Base-by-base conservation (phyloP, 1,140 invertebrate species). In the Diploscapter pachys region DNA sequence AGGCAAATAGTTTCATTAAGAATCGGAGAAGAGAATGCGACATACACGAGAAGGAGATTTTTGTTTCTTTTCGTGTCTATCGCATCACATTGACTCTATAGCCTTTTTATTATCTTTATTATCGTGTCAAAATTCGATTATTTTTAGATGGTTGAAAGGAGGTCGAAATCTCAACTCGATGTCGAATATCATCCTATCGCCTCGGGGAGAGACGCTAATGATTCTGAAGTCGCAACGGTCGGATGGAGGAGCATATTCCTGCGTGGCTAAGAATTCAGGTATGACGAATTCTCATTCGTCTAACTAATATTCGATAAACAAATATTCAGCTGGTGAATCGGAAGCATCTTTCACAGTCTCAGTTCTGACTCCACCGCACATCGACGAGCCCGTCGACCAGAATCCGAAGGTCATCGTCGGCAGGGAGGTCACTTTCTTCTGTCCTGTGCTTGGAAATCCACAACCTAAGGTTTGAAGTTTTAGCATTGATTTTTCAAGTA, bases 181-280 rank as follows among this genome's bases (percentile, higher is more conserved):
- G 3, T 66, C 62, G 11, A 82, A 83, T 59, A 82, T 86, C 64
- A 78, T 86, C 52, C 76, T 88, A 11, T 77, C 82, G 61, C 85
- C 87, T 51, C 78, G 82, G 69, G 87, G 87, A 83, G 80, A 82
- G 62, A 75, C 77, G n/a, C 70, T 83, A 11, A 81, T 86, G 79
- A 86, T 88, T 79, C 80, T 87, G 51, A 86, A 86, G 6, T 77
- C 86, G 6, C 84, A 86, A 77, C 69, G 84, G 59, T 79, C 81
- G 56, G 88, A 89, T 80, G 82, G 84, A 65, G 88, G 86, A n/a
- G 63, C 82, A 49, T 89, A 89, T 72, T 83, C 86, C n/a, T 89
- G 89, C 79, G 79, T 87, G 65, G 87, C 88, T 4, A 86, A 83
- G 65, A 89, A 88, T 78, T 72, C 79, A 5, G 85, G 80, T 31